Percentiles rank a stretch among this genome's conserved stretches.
Evolutionary conservation across 2,113 vertebrate genomes (phyloP).

Genomic region (Coreoperca whiteheadi): DNA sequence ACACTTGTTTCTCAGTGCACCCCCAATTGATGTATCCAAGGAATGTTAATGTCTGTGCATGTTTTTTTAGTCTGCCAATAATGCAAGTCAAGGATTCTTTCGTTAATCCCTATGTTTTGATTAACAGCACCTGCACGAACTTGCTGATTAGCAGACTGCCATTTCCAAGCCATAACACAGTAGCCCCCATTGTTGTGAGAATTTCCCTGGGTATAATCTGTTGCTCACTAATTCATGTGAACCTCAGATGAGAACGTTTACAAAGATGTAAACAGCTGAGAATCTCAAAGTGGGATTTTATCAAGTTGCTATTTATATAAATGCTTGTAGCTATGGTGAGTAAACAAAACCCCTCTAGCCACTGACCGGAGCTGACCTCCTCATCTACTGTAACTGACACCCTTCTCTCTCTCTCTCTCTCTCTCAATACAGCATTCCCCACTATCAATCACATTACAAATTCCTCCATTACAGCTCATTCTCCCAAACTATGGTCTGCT

Average conservation of each 20-base stretch:
- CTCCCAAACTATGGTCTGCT: slow-evolving; percentile 2
- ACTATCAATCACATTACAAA: slow-evolving; percentile 28
- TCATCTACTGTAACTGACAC: slow-evolving; percentile 42
- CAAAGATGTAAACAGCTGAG: slow-evolving; percentile 47
- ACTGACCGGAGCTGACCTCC: slow-evolving; percentile 31
- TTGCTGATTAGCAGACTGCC: slow-evolving; percentile 39
- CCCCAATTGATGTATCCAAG: neutral
- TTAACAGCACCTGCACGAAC: slow-evolving; percentile 46
- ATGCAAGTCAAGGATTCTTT: slow-evolving; percentile 34
- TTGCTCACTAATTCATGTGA: slow-evolving; percentile 31
- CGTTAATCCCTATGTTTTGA: slow-evolving; percentile 36
- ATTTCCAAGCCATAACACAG: slow-evolving; percentile 35
- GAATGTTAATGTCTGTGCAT: slow-evolving; percentile 26
- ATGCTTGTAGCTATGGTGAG: slow-evolving; percentile 38
- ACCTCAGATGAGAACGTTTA: slow-evolving; percentile 29
- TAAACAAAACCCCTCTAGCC: slow-evolving; percentile 46
- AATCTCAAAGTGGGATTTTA: slow-evolving; percentile 49
- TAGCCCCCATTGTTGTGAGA: slow-evolving; percentile 43
- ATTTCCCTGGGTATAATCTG: slow-evolving; percentile 22
- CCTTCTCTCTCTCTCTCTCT: slow-evolving; percentile 9
- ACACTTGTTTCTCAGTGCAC: neutral
- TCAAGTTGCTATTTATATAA: slow-evolving; percentile 55
- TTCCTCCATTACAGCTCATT: slow-evolving; percentile 19
- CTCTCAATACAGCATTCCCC: neutral
- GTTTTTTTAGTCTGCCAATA: slow-evolving; percentile 44